Percentiles rank a stretch among this genome's conserved stretches.
These are phyloP conservation scores for Euschistus heros DNA, from an alignment of 1,140 invertebrate genomes.

Conservation along the genomic window DNA sequence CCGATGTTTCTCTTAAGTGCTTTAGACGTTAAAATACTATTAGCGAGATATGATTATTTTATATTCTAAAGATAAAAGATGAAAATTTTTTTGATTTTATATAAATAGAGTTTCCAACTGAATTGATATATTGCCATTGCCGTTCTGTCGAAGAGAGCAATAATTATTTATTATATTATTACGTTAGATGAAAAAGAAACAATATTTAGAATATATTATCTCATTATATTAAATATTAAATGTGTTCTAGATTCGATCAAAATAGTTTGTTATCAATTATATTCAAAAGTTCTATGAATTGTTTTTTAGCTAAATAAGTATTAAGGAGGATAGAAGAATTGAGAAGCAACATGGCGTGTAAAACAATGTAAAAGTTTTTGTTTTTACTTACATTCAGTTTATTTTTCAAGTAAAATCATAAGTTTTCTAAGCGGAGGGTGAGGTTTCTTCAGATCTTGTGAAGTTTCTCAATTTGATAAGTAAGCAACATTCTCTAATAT, in stretches of 20 bases:
- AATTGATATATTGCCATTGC: not conserved
- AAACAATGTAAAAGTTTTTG: not conserved
- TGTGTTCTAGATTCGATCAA: conserved; percentile 12
- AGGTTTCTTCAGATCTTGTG: not conserved
- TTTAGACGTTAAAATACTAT: not conserved
- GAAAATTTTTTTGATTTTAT: too few relatives aligned
- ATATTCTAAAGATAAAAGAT: too few relatives aligned
- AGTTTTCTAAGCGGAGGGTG: not conserved
- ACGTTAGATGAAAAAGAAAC: not conserved
- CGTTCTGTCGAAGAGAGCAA: conserved; percentile 8
- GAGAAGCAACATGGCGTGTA: not conserved
- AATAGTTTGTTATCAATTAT: not conserved
- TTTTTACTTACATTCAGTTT: not conserved
- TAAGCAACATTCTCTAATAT: too few relatives aligned
- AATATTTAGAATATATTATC: not conserved
- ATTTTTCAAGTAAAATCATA: not conserved
- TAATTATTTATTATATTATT: conserved; percentile 10
- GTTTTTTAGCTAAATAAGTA: not conserved
- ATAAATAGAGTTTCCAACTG: not conserved
- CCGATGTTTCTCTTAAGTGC: not conserved
- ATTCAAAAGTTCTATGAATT: not conserved
- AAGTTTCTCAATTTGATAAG: too few relatives aligned
- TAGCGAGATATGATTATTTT: not conserved
- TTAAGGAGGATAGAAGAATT: not conserved
- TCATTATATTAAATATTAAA: conserved; percentile 2